Evolutionary conservation across 1,140 invertebrate species (phyloP).

Genomic region (Ips typographus): DNA sequence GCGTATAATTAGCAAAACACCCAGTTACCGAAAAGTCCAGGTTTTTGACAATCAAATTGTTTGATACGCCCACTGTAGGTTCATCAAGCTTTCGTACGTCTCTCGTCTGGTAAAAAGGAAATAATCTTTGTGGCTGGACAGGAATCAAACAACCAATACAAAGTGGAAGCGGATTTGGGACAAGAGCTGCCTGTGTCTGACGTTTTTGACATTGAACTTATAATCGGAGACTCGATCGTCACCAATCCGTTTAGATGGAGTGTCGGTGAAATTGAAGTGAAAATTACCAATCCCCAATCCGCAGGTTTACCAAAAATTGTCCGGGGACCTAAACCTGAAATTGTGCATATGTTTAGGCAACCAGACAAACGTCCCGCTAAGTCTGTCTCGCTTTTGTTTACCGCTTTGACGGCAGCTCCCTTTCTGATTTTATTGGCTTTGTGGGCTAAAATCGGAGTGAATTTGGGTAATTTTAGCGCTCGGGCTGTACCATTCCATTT

Average conservation of each 20-base stretch:
- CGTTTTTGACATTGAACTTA: constrained; percentile 78
- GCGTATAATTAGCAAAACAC: not conserved
- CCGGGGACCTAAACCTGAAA: constrained; percentile 75
- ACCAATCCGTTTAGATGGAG: constrained; percentile 88
- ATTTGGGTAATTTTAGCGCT: constrained; percentile 82
- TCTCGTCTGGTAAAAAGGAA: constrained; percentile 73
- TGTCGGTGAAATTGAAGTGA: constrained; percentile 74
- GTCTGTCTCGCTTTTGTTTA: constrained; percentile 88
- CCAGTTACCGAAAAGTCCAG: not conserved
- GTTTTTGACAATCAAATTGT: too few species aligned
- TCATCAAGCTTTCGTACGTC: constrained; percentile 91
- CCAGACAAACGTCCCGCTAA: constrained; percentile 88
- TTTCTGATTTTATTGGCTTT: constrained; percentile 80
- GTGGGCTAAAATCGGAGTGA: constrained; percentile 88
- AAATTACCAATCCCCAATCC: constrained; percentile 60
- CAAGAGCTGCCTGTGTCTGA: constrained; percentile 82
- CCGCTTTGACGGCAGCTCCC: constrained; percentile 78
- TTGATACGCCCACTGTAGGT: constrained; percentile 46
- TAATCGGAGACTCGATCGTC: constrained; percentile 88
- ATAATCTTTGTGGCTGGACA: constrained; percentile 92
- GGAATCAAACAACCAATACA: constrained; percentile 81
- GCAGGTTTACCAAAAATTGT: constrained; percentile 45
- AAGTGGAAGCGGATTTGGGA: constrained; percentile 79
- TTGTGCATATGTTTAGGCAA: constrained; percentile 88
- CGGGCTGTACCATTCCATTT: constrained; percentile 85